Evolutionary conservation across 1,140 invertebrate species (phyloP).

Genomic region (Probaryconus sp.): DNA sequence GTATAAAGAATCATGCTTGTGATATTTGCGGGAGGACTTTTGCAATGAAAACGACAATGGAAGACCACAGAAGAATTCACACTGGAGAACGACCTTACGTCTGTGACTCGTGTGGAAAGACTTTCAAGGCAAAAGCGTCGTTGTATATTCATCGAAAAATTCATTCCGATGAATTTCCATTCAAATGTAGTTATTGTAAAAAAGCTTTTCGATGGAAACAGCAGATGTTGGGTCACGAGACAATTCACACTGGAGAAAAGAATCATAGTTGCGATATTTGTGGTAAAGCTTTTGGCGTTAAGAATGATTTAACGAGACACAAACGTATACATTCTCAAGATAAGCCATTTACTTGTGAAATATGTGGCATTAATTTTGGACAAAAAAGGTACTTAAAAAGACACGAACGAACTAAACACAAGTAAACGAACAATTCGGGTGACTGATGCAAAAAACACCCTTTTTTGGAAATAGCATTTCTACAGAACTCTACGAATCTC

Average conservation of each 20-base stretch:
- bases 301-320: conserved; percentile 78
- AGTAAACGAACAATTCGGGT: conserved; percentile 14
- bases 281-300: conserved; percentile 78
- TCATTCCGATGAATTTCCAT: conserved; percentile 77
- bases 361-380: conserved; percentile 80
- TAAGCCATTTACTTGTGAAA: conserved; percentile 78
- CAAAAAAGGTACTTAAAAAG: conserved; percentile 79
- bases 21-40: conserved; percentile 73
- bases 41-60: conserved; percentile 79
- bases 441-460: too few species aligned
- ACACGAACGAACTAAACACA: conserved; percentile 68
- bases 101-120: conserved; percentile 82
- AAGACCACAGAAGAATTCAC: conserved; percentile 83
- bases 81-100: conserved; percentile 82
- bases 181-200: conserved; percentile 75
- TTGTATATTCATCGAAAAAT: conserved; percentile 80
- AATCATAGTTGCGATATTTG: conserved; percentile 78
- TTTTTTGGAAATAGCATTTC: too few species aligned
- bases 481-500: too few species aligned
- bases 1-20: conserved; percentile 74
- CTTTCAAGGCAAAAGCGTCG: conserved; percentile 78
- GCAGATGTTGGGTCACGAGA: conserved; percentile 75
- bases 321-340: conserved; percentile 77
- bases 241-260: conserved; percentile 76
- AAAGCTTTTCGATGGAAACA: conserved; percentile 78